phyloP scores from a whole-genome alignment of 2,888 invertebrate genomes.

The Agrochola lychnidis region DNA sequence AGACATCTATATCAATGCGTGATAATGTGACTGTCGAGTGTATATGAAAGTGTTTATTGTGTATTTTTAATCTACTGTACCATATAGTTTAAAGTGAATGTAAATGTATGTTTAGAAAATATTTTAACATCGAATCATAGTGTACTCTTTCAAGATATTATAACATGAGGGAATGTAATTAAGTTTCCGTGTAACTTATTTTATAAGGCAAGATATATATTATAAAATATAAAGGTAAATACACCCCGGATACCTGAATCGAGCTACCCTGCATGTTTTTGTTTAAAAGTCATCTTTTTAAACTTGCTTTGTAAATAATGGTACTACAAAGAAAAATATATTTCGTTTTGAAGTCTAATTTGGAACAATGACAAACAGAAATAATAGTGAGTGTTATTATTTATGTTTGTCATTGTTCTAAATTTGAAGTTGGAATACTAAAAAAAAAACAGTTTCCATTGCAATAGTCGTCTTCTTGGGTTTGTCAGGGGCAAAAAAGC shows the following conservation, averaged over 20 bases:
- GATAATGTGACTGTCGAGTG: conserved; percentile 62
- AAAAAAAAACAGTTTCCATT: not conserved
- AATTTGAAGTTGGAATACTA: not conserved
- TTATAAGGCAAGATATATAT: conserved; percentile 1
- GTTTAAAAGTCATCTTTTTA: no score
- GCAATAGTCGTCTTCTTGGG: no score
- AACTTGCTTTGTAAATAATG: not conserved
- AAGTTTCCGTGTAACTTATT: not conserved
- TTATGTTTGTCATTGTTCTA: not conserved
- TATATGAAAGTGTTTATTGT: conserved; percentile 20
- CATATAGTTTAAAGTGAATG: conserved; percentile 41
- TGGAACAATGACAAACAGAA: no score
- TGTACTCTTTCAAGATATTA: conserved; percentile 12
- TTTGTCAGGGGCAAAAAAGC: no score
- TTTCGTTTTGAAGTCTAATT: not conserved
- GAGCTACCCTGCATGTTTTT: no score
- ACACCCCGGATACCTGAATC: no score
- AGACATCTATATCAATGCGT: conserved; percentile 87
- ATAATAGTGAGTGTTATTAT: no score
- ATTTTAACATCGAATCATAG: conserved; percentile 56
- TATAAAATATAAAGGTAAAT: no score
- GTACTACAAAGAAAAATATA: not conserved
- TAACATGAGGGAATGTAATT: not conserved
- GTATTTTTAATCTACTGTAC: conserved; percentile 39
- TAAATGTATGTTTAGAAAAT: conserved; percentile 48